Base-by-base conservation (phyloP, 2,797 vertebrate species). In the Acipenser transmontanus region DNA sequence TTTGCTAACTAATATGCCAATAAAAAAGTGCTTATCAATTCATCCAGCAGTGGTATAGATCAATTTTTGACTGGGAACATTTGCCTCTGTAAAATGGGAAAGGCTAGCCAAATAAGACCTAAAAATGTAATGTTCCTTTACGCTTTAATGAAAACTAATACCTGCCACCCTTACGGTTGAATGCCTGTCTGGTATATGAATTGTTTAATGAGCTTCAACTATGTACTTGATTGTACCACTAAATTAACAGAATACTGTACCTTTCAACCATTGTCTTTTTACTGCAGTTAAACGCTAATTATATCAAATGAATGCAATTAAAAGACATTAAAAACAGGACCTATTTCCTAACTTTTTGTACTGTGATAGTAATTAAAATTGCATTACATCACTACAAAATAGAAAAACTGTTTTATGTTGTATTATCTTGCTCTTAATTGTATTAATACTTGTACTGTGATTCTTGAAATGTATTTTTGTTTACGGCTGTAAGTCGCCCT, bases 281-380 rank as follows among this genome's bases (percentile, higher is more conserved):
- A 89, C 88, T 89, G 87, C 84, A 82, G 86, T 87, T 80, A 80
- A 79, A 59, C 79, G 82, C 86, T 88, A 90, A 91, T 90, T 87
- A 86, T 85, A 84, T 86, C 81, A 86, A 84, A 84, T 67, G 50
- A 83, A 84, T 85, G 82, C 90, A 91, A 90, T 90, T 89, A 89
- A 82, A 80, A 88, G 85, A 89, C 85, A 87, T 89, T 88, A 89
- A 34, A 1, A 84, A 86, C 85, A 84, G 62, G 57, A 70, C 67
- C 34, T 62, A 60, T 69, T 48, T 65, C 68, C 69, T 65, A 75
- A 78, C 87, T 89, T 88, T 34, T 90, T 89, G 88, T 87, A 81
- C 87, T 85, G 89, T 87, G 85, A 89, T 84, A 87, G 90, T 91
- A 89, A 89, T 87, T 82, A 34, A 34, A 34, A 3, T 34, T 34